Evolutionary conservation across 1,140 invertebrate species (phyloP).

Genomic region (Neodiprion pinetum): DNA sequence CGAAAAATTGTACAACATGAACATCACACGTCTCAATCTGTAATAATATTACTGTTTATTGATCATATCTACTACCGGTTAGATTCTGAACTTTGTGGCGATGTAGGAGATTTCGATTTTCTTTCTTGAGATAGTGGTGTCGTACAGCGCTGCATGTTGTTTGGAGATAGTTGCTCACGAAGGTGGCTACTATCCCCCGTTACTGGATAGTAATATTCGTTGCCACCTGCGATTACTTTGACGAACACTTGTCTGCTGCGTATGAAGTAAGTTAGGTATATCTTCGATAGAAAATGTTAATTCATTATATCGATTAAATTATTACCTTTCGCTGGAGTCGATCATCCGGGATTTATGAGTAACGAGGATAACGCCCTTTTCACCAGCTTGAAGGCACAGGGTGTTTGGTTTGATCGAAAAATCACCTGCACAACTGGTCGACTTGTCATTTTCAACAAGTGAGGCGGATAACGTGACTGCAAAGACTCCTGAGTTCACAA

Average conservation of each 20-base stretch:
- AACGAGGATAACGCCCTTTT: conserved; percentile 41
- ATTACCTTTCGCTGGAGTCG: conserved; percentile 38
- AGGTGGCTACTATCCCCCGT: conserved; percentile 34
- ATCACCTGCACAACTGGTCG: conserved; percentile 23
- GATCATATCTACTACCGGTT: too few relatives aligned
- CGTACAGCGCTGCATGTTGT: conserved; percentile 44
- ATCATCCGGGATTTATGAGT: conserved; percentile 39
- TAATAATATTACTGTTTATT: too few relatives aligned
- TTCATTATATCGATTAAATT: neutral
- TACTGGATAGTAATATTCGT: conserved; percentile 40
- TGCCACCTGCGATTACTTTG: conserved; percentile 39
- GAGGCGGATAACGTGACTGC: conserved; percentile 29
- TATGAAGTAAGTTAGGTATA: conserved; percentile 17
- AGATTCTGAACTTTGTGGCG: too few relatives aligned
- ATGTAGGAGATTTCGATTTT: neutral
- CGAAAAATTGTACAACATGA: conserved; percentile 6
- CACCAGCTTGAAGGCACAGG: conserved; percentile 36
- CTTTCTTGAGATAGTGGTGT: conserved; percentile 39
- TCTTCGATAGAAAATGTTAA: neutral
- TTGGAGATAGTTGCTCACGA: conserved; percentile 21
- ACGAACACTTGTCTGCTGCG: conserved; percentile 38
- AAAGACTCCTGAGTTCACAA: conserved; percentile 45
- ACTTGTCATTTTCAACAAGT: conserved; percentile 21
- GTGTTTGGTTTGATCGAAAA: conserved; percentile 42
- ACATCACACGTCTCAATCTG: too few relatives aligned